Evolutionary conservation across 2,113 vertebrate species (phyloP), one percentile per base, ranked within the genome.

Genomic region (Melanostigma gelatinosum): DNA sequence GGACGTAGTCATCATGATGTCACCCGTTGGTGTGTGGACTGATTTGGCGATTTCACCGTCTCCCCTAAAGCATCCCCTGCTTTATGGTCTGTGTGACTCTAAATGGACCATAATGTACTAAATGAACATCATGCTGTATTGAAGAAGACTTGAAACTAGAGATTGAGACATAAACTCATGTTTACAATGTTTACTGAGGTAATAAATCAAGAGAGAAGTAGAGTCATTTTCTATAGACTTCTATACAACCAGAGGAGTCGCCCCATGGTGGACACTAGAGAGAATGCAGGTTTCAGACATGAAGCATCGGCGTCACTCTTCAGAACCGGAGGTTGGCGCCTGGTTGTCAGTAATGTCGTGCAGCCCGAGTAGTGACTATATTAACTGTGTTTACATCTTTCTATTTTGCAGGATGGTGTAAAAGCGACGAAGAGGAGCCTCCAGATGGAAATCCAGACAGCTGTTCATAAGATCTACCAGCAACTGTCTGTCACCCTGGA

Each of bases 381-480:
- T n/a, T 42, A 9, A 12, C 50, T 57, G 50, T 24, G 15, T 54
- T 42, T 34, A 4, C 34, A 4, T 18, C 4, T 4, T 42, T 16
- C 29, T 55, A 52, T 24, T 79, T 15, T 61, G 0, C 87, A 99
- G 98, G 98, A 99, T 85, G 97, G 97, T 32, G 96, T 99, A 67
- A 96, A 97, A 92, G 96, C 97, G 84, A 97, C 97, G 3, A 99
- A 97, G 89, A 96, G 96, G 87, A 96, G 87, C 86, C 96, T 99
- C 88, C 98, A 99, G 87, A 94, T 96, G 88, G 97, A 98, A 93
- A 99, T 99, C 84, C 98, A 99, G 82, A 95, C 96, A 1, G 97
- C 97, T 6, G 98, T 99, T 68, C 98, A 99, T 90, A 99, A 98
- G 86, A 99, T 99, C 90, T 99, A 99, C 85, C 98, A 99, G 88